Percentiles rank a stretch among this genome's conserved stretches.
Evolutionary conservation across 2,797 vertebrate genomes (phyloP).

Genomic region (Accipiter minullus): DNA sequence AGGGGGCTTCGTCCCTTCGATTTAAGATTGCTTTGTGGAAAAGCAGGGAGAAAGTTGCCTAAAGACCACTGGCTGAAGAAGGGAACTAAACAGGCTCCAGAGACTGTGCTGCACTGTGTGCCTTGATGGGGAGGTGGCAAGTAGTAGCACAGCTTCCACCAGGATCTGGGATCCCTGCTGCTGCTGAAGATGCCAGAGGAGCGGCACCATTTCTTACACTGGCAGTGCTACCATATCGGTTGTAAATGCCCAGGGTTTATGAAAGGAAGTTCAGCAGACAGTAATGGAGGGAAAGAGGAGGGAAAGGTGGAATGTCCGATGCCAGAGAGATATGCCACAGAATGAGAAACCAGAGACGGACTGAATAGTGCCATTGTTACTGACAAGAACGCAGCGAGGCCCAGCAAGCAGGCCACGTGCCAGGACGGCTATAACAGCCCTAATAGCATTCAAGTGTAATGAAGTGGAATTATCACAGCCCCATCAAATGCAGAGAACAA

Average conservation of each 20-base stretch:
- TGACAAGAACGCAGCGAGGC: background rate
- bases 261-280: background rate
- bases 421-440: background rate
- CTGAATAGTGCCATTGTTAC: background rate
- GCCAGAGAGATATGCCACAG: background rate
- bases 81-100: background rate
- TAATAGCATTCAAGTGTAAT: background rate
- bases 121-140: background rate
- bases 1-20: background rate
- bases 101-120: background rate
- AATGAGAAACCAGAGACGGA: background rate
- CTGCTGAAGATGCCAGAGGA: background rate
- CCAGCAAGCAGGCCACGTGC: background rate
- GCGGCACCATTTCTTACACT: background rate
- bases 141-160: background rate
- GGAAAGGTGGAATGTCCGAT: background rate
- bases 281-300: background rate
- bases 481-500: background rate
- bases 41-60: background rate
- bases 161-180: background rate
- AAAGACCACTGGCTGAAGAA: background rate
- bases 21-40: background rate
- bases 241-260: background rate
- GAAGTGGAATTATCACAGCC: background rate
- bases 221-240: accelerated